phyloP scores from a whole-genome alignment of 1,140 invertebrate genomes.

The Telenomus remus region DNA sequence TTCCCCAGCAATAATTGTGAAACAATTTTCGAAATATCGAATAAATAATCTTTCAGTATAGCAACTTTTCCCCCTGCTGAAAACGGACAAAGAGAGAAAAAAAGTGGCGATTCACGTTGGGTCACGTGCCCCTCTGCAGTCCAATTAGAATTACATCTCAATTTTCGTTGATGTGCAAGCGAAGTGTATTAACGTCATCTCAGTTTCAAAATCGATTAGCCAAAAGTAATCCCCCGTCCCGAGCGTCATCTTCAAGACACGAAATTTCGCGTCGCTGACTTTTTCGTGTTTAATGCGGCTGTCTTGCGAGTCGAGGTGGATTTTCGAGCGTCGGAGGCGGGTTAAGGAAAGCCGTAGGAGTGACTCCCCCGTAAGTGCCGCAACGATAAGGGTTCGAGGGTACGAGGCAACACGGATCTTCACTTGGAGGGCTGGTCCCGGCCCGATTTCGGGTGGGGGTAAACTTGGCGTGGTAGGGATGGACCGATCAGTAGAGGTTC shows the following conservation, averaged over 20 bases:
- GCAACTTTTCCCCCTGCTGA: neutral
- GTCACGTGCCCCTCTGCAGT: neutral
- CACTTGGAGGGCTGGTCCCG: conserved; percentile 71
- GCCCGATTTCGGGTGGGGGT: conserved; percentile 60
- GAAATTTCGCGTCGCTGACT: conserved; percentile 46
- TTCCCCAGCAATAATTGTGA: too few species aligned
- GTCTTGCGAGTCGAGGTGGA: conserved; percentile 48
- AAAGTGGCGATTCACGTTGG: too few species aligned
- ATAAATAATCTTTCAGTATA: too few species aligned
- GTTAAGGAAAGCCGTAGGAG: conserved; percentile 70
- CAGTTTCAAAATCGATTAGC: conserved; percentile 46
- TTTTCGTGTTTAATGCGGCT: conserved; percentile 45
- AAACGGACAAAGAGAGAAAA: too few species aligned
- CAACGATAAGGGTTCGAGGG: conserved; percentile 59
- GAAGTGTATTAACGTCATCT: conserved; percentile 28
- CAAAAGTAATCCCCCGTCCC: conserved; percentile 40
- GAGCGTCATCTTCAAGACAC: conserved; percentile 45
- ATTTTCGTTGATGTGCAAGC: conserved; percentile 11
- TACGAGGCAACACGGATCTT: conserved; percentile 55
- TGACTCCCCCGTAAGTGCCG: conserved; percentile 66
- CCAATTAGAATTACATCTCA: conserved; percentile 23
- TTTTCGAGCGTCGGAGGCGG: conserved; percentile 63
- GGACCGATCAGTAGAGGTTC: conserved; percentile 21
- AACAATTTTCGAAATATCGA: too few species aligned
- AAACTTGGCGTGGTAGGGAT: conserved; percentile 29